Evolutionary conservation across 2,797 vertebrate species (phyloP).

Genomic region (Leucoraja ocellata): DNA sequence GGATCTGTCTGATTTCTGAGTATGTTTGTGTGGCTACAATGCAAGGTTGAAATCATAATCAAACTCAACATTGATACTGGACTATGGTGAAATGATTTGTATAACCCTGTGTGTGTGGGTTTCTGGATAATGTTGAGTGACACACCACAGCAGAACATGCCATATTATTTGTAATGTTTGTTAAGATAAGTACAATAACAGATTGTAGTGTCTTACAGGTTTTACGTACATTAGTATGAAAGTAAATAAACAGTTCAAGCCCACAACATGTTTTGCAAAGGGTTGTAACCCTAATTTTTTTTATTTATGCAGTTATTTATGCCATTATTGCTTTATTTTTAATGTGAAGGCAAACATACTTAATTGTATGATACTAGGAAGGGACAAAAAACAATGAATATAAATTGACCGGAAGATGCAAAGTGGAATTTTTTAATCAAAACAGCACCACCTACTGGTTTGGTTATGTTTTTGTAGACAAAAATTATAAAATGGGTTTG

Average conservation of each 20-base stretch:
- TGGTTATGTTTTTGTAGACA: background rate
- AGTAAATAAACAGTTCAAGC: background rate
- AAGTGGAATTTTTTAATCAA: background rate
- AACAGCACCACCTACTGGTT: slow-evolving; percentile 21
- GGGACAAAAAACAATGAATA: background rate
- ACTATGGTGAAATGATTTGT: background rate
- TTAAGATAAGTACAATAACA: background rate
- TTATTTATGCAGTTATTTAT: background rate
- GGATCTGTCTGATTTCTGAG: background rate
- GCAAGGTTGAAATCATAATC: background rate
- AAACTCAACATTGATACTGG: background rate
- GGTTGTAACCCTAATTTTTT: background rate
- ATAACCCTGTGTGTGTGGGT: too few relatives aligned
- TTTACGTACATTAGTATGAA: background rate
- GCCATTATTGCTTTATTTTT: background rate
- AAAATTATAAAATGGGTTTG: background rate
- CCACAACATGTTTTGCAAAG: background rate
- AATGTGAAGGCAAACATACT: background rate
- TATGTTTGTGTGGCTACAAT: background rate
- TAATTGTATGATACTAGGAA: background rate
- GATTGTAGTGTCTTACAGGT: background rate
- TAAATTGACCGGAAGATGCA: background rate
- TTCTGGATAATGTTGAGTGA: background rate
- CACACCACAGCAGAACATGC: background rate
- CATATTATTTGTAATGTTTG: background rate